Evolutionary conservation across 2,113 vertebrate species (phyloP), one percentile per base, ranked within the genome.

Genomic region (Phrynocephalus versicolor): DNA sequence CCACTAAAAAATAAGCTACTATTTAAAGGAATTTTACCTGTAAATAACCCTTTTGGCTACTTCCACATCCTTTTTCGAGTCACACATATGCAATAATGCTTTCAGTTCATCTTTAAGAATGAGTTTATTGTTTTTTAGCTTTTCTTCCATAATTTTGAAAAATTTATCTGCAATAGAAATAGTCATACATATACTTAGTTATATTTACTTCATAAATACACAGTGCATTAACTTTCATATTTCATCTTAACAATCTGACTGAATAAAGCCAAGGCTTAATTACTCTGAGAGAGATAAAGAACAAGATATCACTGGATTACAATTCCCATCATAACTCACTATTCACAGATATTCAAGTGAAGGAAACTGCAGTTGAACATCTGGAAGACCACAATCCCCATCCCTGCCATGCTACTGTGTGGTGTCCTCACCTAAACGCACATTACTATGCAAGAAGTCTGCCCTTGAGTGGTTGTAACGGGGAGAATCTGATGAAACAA

Each of bases 71-170:
- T 97, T 95, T 41, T 92, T 90, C 83, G 95, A 96, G 39, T 98
- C 95, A 90, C 98, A 99, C 69, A 98, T 84, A 94, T 99, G 97
- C 57, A 99, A 95, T 35, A 99, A 85, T 0, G 92, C 95, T 95
- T 96, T 97, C 84, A 99, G 92, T 60, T 99, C 97, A 16, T 96
- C 95, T 91, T 67, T 96, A 79, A 97, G 71, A 87, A 99, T 97
- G 5, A 97, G 87, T 70, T 94, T 94, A 19, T 97, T 97, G 83
- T 94, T 96, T 79, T 91, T 93, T 39, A 99, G 41, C 89, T 98
- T 99, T 81, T 97, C 91, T 88, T 96, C 93, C 72, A 99, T 92
- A 25, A 81, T 89, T 85, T 94, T 92, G 67, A 98, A 94, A 94
- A 96, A 98, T 1, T 92, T 92, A 91, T 95, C 98, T 99, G 95